Conservation (phyloP, 92 coral and sea anemone species). For the Heliopora coerulea region DNA sequence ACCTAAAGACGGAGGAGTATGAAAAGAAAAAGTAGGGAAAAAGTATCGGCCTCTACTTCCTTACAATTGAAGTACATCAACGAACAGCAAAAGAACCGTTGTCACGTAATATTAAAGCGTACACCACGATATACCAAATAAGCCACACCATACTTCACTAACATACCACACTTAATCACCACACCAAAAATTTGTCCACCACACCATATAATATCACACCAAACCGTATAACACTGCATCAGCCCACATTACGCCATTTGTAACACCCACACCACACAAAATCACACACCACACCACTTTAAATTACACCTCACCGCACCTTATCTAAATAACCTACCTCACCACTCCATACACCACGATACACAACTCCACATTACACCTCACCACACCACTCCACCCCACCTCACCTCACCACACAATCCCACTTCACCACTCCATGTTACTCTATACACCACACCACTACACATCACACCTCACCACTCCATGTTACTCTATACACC, state of each 20-base stretch:
- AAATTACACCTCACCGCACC: not conserved
- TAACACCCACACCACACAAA: not conserved
- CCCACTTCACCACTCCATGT: not conserved
- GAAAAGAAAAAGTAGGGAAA: too few relatives aligned
- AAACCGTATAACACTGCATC: not conserved
- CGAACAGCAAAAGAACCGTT: too few relatives aligned
- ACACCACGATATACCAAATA: not conserved
- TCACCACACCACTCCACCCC: not conserved
- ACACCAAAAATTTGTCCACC: too few relatives aligned
- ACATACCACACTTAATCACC: too few relatives aligned
- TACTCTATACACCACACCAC: not conserved
- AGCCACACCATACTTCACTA: not conserved
- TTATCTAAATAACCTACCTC: not conserved
- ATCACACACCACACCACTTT: not conserved
- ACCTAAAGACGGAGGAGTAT: slow-evolving; percentile 48
- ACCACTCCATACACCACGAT: not conserved
- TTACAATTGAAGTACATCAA: too few relatives aligned
- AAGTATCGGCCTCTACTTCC: too few relatives aligned
- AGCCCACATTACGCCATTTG: not conserved
- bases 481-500: not conserved
- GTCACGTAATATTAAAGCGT: too few relatives aligned
- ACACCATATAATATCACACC: not conserved
- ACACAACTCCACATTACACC: not conserved
- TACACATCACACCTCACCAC: not conserved
- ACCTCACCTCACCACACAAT: not conserved